These are phyloP conservation scores for Isoperla grammatica DNA, from an alignment of 2,888 invertebrate genomes.

Conservation along the genomic window DNA sequence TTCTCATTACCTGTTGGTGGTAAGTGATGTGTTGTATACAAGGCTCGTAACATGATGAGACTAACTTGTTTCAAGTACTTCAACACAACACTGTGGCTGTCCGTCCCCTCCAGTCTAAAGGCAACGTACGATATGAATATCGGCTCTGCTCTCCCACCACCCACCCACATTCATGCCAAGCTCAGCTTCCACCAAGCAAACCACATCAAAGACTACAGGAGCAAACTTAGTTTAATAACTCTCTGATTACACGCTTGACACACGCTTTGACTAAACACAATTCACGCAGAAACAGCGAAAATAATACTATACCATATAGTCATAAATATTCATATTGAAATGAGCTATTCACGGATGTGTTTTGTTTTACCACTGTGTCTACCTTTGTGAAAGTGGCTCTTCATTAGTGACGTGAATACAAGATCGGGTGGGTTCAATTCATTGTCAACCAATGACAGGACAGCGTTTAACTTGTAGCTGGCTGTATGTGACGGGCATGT, in stretches of 20 bases:
- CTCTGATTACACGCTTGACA: neutral
- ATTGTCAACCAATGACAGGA: neutral
- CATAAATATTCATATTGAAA: neutral
- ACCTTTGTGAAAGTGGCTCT: neutral
- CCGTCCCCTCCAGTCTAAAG: conserved; percentile 4
- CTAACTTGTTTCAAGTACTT: conserved; percentile 13
- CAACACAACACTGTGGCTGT: neutral
- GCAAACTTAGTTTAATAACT: neutral
- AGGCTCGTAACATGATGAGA: conserved; percentile 16
- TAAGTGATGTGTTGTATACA: conserved; percentile 14
- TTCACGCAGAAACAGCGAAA: neutral
- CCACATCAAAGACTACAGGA: neutral
- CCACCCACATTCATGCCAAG: no score
- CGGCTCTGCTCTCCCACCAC: neutral
- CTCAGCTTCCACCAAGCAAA: no score
- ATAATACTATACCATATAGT: neutral
- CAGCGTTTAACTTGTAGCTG: neutral
- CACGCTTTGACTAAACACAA: neutral
- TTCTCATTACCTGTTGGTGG: conserved; percentile 21
- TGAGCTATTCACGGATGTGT: neutral
- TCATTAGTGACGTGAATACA: no score
- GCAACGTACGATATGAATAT: no score
- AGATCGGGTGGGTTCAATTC: neutral
- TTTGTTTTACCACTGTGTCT: neutral
- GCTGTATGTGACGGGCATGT: neutral